Base-by-base conservation (phyloP, 2,113 vertebrate genomes). In the Polypterus senegalus region DNA sequence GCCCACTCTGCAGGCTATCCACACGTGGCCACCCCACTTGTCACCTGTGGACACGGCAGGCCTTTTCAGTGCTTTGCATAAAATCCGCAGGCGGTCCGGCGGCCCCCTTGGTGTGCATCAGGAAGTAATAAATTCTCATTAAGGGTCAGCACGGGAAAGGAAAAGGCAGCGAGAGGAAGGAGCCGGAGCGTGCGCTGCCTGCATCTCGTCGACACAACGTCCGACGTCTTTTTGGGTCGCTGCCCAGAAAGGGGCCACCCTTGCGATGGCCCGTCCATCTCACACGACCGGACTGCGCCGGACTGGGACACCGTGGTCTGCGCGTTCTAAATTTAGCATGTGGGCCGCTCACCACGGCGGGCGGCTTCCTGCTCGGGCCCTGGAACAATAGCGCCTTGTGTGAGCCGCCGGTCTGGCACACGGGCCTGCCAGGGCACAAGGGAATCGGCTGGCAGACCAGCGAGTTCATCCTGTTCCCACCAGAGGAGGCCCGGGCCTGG, bases 71-170 rank as follows among this genome's bases (percentile, higher is more conserved):
- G 10, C 54, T 55, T 55, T 27, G 5, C 54, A 11, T 27, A 27
- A 27, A 27, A 27, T 27, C 27, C 27, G 27, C 27, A 27, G 27
- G 27, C 27, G 27, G 27, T 27, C 27, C 27, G 27, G 27, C 76
- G 77, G 66, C 68, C 71, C 62, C 0, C 61, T 60, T 67, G 69
- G 68, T 72, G 70, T 47, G 64, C 70, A 71, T 69, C 76, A 82
- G 83, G 81, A 85, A 85, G 81, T 69, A 71, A 82, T 85, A 85
- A 82, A 83, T 82, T 68, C 70, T 61, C 72, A 79, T 79, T 76
- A 78, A 78, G 74, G 69, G 75, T 74, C 49, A 48, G 67, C 27
- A 11, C 63, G 70, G 66, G 56, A 70, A 56, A 58, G 60, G 65
- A 48, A 3, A 59, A 65, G 68, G 58, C 71, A 61, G 65, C 2